Evolutionary conservation across 2,113 vertebrate species (phyloP).

Genomic region (Xiphophorus maculatus): DNA sequence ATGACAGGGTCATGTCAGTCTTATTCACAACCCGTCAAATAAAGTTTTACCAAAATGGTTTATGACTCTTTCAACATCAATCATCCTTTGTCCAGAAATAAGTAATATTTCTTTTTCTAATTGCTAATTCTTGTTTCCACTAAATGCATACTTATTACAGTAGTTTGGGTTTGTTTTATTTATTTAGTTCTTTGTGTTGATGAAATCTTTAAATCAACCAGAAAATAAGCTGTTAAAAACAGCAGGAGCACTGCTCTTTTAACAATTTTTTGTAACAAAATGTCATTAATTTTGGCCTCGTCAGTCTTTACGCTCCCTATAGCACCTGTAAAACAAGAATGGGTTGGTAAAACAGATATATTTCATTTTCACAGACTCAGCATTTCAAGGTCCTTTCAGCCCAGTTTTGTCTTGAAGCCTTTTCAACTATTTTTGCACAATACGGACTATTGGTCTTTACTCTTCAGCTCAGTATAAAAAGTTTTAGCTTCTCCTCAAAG

Average conservation of each 20-base stretch:
- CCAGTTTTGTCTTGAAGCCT: background rate
- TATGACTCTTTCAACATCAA: no score
- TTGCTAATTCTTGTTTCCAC: no score
- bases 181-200: background rate
- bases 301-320: background rate
- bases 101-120: no score
- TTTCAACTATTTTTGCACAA: conserved; percentile 1
- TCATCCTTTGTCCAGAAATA: no score
- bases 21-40: no score
- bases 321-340: conserved; percentile 8
- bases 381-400: conserved; percentile 5
- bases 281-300: conserved; percentile 1
- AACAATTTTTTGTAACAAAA: background rate
- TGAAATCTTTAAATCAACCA: background rate
- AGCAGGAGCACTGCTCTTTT: background rate
- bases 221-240: no score
- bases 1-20: no score
- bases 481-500: background rate
- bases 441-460: conserved; percentile 2
- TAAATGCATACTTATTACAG: no score
- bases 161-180: background rate
- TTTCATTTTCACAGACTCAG: background rate
- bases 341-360: conserved; percentile 16
- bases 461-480: background rate
- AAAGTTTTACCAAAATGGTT: no score